Base-by-base conservation (phyloP, 2,797 vertebrate genomes). In the Parambassis ranga region DNA sequence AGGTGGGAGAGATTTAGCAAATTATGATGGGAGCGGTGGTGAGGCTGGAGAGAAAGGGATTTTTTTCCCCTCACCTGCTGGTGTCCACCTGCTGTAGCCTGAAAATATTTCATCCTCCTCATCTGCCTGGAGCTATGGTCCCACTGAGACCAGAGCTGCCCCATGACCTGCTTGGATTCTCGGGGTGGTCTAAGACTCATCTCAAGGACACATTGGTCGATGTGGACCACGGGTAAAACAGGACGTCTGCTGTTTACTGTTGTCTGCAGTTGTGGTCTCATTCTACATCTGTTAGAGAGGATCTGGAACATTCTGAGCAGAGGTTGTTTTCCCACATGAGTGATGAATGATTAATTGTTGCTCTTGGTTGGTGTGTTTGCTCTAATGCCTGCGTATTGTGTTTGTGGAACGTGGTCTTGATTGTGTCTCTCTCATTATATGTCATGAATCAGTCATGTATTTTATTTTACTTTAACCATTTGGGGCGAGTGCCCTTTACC, bases 51-150 rank as follows among this genome's bases (percentile, higher is more conserved):
- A 61, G 38, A 72, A 53, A 64, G 71, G 39, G 44, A 51, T 77
- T 66, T 55, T 59, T 42, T 77, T 65, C 53, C 30, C 51, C 35
- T 41, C 52, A 15, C 80, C 79, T 14, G 75, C 86, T 85, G 84
- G 37, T 76, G 65, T 89, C 65, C 86, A 79, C 82, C 85, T 76
- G 87, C 84, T 83, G 69, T 61, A 82, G 70, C 66, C 71, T 76
- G 66, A 82, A 79, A 71, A 67, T 64, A 70, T 75, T 82, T 78
- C 65, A 64, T 76, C 81, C 75, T 70, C 27, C 59, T 60, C 57
- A 35, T 28, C 28, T 7, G 55, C 75, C 72, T 42, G 71, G 73
- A 78, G 70, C 70, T 32, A 61, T 19, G 35, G 59, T 58, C 78
- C 69, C 77, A 76, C 79, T 55, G 84, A 84, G 85, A 70, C 51